Evolutionary conservation across 1,140 invertebrate genomes (phyloP), one percentile per base, ranked within the genome.

Genomic region (Anoplophora glabripennis): DNA sequence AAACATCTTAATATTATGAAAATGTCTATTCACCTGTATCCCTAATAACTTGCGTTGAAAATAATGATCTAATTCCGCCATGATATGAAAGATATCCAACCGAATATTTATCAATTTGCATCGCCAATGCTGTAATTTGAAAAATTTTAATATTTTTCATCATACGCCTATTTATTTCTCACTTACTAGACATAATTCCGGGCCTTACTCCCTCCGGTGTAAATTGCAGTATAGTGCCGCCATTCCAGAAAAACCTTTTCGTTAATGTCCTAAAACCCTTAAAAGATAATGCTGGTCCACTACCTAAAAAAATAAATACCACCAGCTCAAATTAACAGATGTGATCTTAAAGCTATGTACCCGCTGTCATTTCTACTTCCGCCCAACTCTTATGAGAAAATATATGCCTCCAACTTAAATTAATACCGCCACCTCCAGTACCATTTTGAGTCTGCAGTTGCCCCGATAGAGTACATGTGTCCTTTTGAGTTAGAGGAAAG

Each of bases 21-120:
- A 8, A 48, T 45, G 10, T 44, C 21, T 80, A 35, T 80, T 80
- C 21, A 59, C 88, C 82, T 4, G 86, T 88, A 68, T 90, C 87
- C 61, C 89, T 83, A 34, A 90, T 84, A 18, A 95, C 77, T 40
- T 85, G 86, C 0, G 91, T 91, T 1, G 84, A 87, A 84, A 96
- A 86, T 0, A 87, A 85, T 11, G 86, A 88, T 37, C 87, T 82
- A 1, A 80, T 76, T 5, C 89, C 89, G 0, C 83, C 83, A 73
- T 90, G 87, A 70, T 91, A 94, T 0, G 90, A 92, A 8, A 96
- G 75, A 68, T 94, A 93, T 21, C 93, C 93, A 37, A 93, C 84
- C 0, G 90, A 89, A 71, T 92, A 84, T 59, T 88, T 87, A 70
- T 93, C 89, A 57, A 97, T 76, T 72, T 94, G 91, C 71, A 89